Conservation (phyloP, 2,797 vertebrate genomes). For the Typhlichthys eigenmanni region DNA sequence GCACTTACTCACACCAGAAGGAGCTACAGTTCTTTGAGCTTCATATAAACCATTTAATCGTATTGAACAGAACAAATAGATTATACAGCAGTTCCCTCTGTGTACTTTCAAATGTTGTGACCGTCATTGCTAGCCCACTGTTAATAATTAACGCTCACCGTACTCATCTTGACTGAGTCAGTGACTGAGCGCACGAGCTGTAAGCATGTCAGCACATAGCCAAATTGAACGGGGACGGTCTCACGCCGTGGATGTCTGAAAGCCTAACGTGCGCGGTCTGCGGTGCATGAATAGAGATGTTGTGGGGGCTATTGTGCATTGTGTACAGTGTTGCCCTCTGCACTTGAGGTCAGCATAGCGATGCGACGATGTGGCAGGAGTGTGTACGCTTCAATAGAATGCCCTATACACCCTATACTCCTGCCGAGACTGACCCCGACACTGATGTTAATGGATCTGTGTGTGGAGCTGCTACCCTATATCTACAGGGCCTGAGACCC, state of each 20-base stretch:
- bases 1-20: no score
- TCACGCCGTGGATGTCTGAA: background rate
- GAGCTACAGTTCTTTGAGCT: no score
- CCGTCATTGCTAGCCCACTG: no score
- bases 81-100: no score
- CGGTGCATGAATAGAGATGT: background rate
- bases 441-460: constrained; percentile 46
- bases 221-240: background rate
- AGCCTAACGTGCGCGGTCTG: no score
- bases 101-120: no score
- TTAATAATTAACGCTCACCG: no score
- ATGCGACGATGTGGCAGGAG: background rate
- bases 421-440: constrained; percentile 27
- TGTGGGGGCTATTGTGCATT: background rate
- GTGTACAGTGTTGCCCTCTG: constrained; percentile 17
- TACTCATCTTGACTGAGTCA: background rate
- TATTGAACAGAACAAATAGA: no score
- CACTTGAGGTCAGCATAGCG: constrained; percentile 22
- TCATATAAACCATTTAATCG: no score
- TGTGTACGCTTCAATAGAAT: constrained; percentile 30
- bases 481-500: background rate
- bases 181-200: background rate
- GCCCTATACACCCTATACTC: constrained; percentile 11
- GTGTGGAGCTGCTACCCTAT: constrained; percentile 1
- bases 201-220: background rate